Evolutionary conservation across 1,140 invertebrate genomes (phyloP).

Genomic region (Sminthurinus signatus): DNA sequence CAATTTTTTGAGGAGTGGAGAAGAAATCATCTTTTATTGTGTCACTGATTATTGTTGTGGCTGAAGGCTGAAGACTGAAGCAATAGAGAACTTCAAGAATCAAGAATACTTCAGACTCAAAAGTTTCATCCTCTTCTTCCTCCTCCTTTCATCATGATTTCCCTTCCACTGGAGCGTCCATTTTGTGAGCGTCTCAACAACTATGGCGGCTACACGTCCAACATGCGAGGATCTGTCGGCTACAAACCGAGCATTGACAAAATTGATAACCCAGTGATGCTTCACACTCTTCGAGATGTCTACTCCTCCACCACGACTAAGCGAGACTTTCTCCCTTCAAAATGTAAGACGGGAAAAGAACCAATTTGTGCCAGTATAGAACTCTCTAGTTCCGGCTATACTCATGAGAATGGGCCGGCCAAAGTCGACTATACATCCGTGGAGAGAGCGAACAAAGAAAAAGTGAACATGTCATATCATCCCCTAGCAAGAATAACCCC

Average conservation of each 20-base stretch:
- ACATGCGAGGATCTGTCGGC: background rate
- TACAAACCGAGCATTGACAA: conserved; percentile 9
- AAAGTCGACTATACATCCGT: background rate
- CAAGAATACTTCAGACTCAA: too few relatives aligned
- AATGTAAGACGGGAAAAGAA: too few relatives aligned
- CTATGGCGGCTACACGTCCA: conserved; percentile 10
- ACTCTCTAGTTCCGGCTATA: background rate
- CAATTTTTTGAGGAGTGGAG: too few relatives aligned
- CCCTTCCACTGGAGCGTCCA: too few relatives aligned
- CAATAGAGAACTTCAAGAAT: too few relatives aligned
- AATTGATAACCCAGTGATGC: conserved; percentile 5
- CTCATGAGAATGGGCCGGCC: background rate
- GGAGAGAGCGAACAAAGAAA: background rate
- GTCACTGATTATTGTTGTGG: too few relatives aligned
- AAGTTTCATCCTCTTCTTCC: too few relatives aligned
- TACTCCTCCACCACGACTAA: conserved; percentile 1
- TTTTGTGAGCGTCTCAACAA: background rate
- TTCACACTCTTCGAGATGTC: background rate
- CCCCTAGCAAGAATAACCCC: background rate
- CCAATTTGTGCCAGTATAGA: too few relatives aligned
- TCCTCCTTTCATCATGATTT: too few relatives aligned
- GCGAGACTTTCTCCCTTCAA: background rate
- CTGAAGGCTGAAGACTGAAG: too few relatives aligned
- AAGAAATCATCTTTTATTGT: too few relatives aligned
- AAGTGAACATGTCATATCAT: background rate